Base-by-base conservation (phyloP, 2,888 invertebrate species). In the Andrena marginata region DNA sequence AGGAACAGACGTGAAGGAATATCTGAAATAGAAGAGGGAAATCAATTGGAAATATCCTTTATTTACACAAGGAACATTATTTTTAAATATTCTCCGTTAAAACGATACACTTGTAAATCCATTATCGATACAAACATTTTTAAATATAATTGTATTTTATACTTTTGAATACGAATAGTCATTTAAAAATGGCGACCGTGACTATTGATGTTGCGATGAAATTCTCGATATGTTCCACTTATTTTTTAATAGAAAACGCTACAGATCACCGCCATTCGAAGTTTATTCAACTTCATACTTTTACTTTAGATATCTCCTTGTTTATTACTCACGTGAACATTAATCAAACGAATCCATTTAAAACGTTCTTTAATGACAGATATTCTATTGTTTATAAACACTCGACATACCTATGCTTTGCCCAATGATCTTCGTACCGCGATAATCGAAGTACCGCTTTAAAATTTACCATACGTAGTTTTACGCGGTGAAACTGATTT, bases 1-100 rank as follows among this genome's bases (percentile, higher is more conserved):
- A 96, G 42, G 95, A 95, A 89, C 96, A 96, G 91, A 96, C 96
- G 91, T 96, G 95, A 82, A 96, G 93, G 86, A 96, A 95, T 87
- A 96, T 95, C 96, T 96, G 94, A 72, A 95, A 95, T 69, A 83
- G 72, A 80, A 75, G 10, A 67, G 54, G 42, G 62, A 60, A 65
- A 56, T 64, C 54, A 68, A 16, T 23, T 42, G 42, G 5, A 31
- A 54, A 20, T 56, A 26, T 56, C 7, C n/a, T 29, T 10, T 33
- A 3, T n/a, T 3, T 33, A 6, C 10, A 3, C 31, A 13, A 6
- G 20, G 7, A 48, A 0, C 35, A 59, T 54, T 42, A 42, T 56
- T 70, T 31, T 13, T 7, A 42, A 29, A 13, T 60, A 29, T 7
- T 4, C 13, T 16, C 3, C 33, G 20, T 59, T 35, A n/a, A 70